Conservation (phyloP, 2,888 invertebrate genomes). For the Hyalella azteca region DNA sequence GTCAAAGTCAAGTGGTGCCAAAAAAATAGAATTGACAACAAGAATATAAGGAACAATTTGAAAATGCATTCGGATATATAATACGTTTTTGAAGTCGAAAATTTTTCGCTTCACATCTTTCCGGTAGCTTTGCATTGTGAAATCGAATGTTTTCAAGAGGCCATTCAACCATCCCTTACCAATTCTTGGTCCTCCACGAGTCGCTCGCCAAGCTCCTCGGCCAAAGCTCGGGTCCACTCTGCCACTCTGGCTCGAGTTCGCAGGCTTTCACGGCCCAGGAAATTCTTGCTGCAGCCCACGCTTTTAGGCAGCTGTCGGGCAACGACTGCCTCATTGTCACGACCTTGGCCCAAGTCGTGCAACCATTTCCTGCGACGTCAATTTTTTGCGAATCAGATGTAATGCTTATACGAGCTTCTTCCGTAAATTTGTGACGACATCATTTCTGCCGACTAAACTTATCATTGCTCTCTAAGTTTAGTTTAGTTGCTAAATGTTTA, state of each 20-base stretch:
- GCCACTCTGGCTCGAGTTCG: slow-evolving; percentile 69
- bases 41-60: no score
- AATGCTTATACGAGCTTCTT: neutral
- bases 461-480: no score
- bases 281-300: slow-evolving; percentile 94
- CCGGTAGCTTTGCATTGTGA: no score
- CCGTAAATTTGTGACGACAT: neutral
- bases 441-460: neutral
- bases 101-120: no score
- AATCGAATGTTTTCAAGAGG: no score
- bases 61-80: no score
- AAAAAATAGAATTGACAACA: no score
- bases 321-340: slow-evolving; percentile 85
- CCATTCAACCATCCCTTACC: no score
- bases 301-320: slow-evolving; percentile 86
- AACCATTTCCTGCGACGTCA: slow-evolving; percentile 74
- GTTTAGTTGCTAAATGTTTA: no score
- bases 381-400: neutral
- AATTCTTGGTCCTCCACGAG: slow-evolving; percentile 73
- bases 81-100: no score
- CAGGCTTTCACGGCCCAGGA: slow-evolving; percentile 78
- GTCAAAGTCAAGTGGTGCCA: no score
- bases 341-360: slow-evolving; percentile 82
- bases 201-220: slow-evolving; percentile 82
- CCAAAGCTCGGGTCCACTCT: slow-evolving; percentile 78